Evolutionary conservation across 2,797 vertebrate species (phyloP), one percentile per base, ranked within the genome.

Genomic region (Scleropages formosus): DNA sequence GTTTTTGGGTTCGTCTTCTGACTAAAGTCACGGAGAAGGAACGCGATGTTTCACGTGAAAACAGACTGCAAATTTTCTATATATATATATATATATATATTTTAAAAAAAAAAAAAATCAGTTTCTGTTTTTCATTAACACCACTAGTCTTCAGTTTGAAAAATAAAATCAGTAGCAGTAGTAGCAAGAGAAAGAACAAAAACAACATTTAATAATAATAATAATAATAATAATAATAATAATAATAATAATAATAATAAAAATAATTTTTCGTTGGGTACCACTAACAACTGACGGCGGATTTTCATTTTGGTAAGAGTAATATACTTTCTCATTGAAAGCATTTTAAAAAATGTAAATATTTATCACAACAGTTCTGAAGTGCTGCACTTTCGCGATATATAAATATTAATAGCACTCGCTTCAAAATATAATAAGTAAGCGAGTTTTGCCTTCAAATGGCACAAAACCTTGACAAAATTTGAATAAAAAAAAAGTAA

Each of bases 401-500:
- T 72, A 13, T 44, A 72, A 27, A 72, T 46, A 13, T 20, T 27
- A 11, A 12, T 12, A 31, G 62, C 27, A 64, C 31, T 20, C 8
- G 20, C 59, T 20, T 8, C 3, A 61, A 56, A 56, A 12, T 56
- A 12, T 12, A 56, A 10, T 68, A 22, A 9, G 22, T 68, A 24
- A 46, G 20, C 46, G 12, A 16, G 27, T 31, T 70, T 56, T 9
- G 6, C 26, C 24, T 70, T 56, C 18, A 26, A 56, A 70, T 20
- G 51, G 49, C 15, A 70, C 15, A 70, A 24, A 70, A 70, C 49
- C 47, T 53, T 56, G 16, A 72, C 26, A 72, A 72, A 59, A 39
- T 39, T 60, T 22, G 59, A 59, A 39, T 72, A 60, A 39, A 44
- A 60, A 26, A 60, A 60, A 26, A 60, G 39, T 13, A 4, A 58